These are phyloP conservation scores for Lasioglossum baleicum DNA, from an alignment of 1,140 invertebrate genomes.

Conservation along the genomic window DNA sequence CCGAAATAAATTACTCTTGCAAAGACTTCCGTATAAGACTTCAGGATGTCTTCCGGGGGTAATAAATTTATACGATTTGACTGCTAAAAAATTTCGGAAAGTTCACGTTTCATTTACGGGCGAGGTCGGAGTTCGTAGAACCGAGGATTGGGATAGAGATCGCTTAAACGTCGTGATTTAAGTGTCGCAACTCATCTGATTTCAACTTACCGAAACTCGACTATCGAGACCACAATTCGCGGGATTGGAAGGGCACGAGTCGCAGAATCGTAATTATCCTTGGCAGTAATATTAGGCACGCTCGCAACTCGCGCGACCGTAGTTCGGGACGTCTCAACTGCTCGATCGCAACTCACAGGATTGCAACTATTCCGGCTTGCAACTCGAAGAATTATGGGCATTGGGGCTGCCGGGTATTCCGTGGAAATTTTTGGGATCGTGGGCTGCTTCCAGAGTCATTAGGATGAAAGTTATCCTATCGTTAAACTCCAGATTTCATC, in stretches of 20 bases:
- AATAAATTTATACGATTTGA: no score
- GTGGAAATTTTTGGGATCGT: not conserved
- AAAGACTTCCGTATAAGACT: no score
- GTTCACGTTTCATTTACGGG: no score
- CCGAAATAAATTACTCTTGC: no score
- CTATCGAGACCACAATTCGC: slow-evolving; percentile 12
- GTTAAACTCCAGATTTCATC: no score
- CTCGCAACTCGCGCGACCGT: slow-evolving; percentile 2
- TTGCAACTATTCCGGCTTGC: slow-evolving; percentile 3
- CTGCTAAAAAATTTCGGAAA: no score
- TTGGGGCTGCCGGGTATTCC: not conserved
- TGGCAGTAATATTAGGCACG: not conserved
- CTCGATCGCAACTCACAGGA: slow-evolving; percentile 14
- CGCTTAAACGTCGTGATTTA: not conserved
- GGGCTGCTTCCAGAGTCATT: not conserved
- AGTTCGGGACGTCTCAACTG: not conserved
- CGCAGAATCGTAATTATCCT: slow-evolving; percentile 23
- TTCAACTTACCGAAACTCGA: slow-evolving; percentile 13
- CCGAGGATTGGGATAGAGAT: not conserved
- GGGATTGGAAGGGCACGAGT: not conserved
- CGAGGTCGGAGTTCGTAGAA: no score
- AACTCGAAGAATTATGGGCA: slow-evolving; percentile 24
- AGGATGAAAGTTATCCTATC: not conserved
- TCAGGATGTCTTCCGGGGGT: no score
- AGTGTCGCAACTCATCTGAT: slow-evolving; percentile 3